phyloP scores from a whole-genome alignment of 2,888 invertebrate species.

The Melanostoma scalare region DNA sequence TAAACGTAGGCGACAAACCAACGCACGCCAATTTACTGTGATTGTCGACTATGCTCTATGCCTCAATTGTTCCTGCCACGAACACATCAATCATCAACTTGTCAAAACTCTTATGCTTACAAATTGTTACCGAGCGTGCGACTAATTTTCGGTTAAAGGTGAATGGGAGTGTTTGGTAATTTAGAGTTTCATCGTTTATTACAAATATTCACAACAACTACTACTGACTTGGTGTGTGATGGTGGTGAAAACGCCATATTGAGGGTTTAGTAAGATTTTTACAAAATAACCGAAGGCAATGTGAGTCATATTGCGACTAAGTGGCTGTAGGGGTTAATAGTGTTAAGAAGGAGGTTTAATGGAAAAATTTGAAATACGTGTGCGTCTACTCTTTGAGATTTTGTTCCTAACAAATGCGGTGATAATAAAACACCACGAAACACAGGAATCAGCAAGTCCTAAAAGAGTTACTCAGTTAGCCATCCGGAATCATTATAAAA shows the following conservation, averaged over 20 bases:
- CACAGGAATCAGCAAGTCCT: no score
- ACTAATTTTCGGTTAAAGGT: conserved; percentile 22
- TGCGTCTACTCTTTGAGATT: no score
- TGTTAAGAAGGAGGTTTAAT: no score
- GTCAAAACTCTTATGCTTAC: conserved; percentile 30
- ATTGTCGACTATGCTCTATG: conserved; percentile 7
- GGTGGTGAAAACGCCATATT: background rate
- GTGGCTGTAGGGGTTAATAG: no score
- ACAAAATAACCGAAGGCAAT: no score
- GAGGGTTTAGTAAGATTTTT: no score
- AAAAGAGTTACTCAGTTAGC: no score
- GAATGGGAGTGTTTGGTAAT: conserved; percentile 9
- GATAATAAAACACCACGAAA: no score
- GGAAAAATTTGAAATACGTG: no score
- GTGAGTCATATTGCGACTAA: no score
- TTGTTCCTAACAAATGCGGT: no score
- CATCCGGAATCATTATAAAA: no score
- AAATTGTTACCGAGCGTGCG: conserved; percentile 23
- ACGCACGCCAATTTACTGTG: conserved; percentile 1
- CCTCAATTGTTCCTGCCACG: conserved; percentile 11
- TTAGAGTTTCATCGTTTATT: conserved; percentile 8
- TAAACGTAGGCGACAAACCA: background rate
- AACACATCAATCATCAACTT: conserved; percentile 20
- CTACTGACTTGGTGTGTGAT: background rate
- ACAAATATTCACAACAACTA: background rate